phyloP scores from a whole-genome alignment of 2,113 vertebrate species.

The Ictalurus punctatus region DNA sequence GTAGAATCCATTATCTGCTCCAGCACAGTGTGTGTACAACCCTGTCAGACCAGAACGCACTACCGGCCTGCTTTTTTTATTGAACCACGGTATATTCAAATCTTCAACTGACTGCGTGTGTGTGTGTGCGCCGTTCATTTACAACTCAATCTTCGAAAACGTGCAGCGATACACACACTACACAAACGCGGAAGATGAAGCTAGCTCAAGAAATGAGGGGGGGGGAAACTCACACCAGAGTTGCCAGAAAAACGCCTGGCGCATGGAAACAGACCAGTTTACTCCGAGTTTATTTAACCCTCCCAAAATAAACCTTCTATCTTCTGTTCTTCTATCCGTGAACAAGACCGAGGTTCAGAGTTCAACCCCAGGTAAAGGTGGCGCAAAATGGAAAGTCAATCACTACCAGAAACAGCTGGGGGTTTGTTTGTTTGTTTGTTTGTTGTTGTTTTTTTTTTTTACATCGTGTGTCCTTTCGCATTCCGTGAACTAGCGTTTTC shows the following conservation, averaged over 20 bases:
- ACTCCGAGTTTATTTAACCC: not conserved
- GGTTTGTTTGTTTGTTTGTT: no score
- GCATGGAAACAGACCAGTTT: not conserved
- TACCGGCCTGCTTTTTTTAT: constrained; percentile 1
- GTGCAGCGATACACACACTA: not conserved
- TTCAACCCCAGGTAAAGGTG: not conserved
- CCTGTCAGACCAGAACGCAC: constrained; percentile 1
- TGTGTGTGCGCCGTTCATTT: not conserved
- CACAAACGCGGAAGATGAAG: not conserved
- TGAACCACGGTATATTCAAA: not conserved
- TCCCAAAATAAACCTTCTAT: not conserved
- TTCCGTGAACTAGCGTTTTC: not conserved
- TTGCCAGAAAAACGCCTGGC: not conserved
- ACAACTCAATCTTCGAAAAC: constrained; percentile 1
- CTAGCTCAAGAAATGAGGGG: not conserved
- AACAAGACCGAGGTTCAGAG: not conserved
- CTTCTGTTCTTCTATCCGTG: not conserved
- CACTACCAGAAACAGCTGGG: not conserved
- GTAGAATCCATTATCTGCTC: constrained; percentile 36
- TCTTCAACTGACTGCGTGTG: not conserved
- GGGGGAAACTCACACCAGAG: not conserved
- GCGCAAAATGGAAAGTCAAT: not conserved
- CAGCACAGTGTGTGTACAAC: constrained; percentile 21
- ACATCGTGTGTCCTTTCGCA: not conserved
- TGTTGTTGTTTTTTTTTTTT: not conserved